Percentiles rank a stretch among this genome's conserved stretches.
Conservation (phyloP, 2,113 vertebrate species). For the Nothoprocta pentlandii region DNA sequence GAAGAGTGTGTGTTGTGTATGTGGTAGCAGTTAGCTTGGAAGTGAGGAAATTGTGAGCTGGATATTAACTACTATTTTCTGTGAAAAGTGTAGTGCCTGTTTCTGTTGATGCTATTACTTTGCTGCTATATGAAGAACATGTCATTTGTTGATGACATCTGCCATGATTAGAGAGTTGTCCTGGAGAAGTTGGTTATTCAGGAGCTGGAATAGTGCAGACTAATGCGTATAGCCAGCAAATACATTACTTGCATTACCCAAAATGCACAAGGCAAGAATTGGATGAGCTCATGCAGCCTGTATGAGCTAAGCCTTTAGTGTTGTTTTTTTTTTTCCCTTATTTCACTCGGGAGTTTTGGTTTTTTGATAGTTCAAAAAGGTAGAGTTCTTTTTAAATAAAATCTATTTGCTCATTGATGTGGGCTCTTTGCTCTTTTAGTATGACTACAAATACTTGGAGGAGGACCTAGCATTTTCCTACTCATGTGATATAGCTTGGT, state of each 20-base stretch:
- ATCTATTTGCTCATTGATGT: neutral
- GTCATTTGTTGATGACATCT: neutral
- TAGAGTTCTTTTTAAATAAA: neutral
- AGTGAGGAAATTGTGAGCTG: neutral
- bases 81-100: neutral
- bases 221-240: neutral
- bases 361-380: neutral
- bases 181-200: neutral
- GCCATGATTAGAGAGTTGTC: neutral
- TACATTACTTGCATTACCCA: neutral
- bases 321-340: neutral
- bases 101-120: neutral
- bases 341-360: neutral
- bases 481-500: neutral
- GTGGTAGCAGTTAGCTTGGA: neutral
- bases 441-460: neutral
- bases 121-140: neutral
- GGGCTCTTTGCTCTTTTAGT: neutral
- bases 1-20: neutral
- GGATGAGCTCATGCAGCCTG: neutral
- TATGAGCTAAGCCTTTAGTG: neutral
- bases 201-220: neutral
- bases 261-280: neutral
- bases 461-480: neutral
- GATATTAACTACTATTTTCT: rapidly evolving